Evolutionary conservation across 2,888 invertebrate genomes (phyloP).

Genomic region (Malachius bipustulatus): DNA sequence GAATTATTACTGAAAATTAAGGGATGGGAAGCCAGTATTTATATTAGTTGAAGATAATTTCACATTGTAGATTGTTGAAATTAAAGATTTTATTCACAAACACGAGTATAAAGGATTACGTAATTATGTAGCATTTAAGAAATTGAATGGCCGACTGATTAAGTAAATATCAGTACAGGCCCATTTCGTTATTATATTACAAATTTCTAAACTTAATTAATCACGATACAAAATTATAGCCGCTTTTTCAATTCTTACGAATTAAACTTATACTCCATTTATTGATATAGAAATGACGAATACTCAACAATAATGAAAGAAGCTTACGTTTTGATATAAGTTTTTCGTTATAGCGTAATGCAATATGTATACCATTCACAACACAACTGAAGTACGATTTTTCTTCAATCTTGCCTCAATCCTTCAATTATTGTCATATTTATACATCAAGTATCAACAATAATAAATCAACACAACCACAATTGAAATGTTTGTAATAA

Average conservation of each 20-base stretch:
- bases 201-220: conserved; percentile 23
- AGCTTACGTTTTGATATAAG: conserved; percentile 16
- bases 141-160: conserved; percentile 16
- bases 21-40: too few relatives aligned
- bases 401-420: conserved; percentile 33
- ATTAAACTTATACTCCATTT: not conserved
- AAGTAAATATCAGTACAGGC: conserved; percentile 22
- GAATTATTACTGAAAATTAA: too few relatives aligned
- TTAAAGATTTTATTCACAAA: too few relatives aligned
- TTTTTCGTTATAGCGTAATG: conserved; percentile 11
- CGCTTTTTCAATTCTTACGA: conserved; percentile 18
- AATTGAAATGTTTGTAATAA: conserved; percentile 18
- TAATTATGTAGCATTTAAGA: not conserved
- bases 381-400: conserved; percentile 17
- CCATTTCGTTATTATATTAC: conserved; percentile 20
- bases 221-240: conserved; percentile 28
- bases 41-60: too few relatives aligned
- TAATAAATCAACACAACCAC: conserved; percentile 24
- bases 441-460: conserved; percentile 28
- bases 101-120: too few relatives aligned
- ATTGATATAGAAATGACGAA: conserved; percentile 8
- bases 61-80: too few relatives aligned
- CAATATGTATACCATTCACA: conserved; percentile 6
- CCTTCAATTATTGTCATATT: conserved; percentile 34
- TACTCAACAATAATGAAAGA: conserved; percentile 17